A percentile compares a stretch with the other conserved stretches of the same genome.
Evolutionary conservation across 2,797 vertebrate species (phyloP).

Genomic region (Danio albolineatus): DNA sequence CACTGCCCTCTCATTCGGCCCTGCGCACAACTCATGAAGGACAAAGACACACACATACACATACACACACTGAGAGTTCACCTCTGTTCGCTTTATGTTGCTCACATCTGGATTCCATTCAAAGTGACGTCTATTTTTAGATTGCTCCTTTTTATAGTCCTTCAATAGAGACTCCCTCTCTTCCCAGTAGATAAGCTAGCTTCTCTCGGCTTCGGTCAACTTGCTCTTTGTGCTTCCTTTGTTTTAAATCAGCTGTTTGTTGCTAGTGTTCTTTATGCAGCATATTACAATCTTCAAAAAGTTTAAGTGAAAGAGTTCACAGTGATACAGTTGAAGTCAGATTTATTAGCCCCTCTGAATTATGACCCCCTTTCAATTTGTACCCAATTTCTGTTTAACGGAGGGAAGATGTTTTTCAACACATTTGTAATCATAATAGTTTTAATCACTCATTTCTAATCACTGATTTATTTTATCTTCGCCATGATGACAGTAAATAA

Average conservation of each 20-base stretch:
- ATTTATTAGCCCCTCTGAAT: too few relatives aligned
- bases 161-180: neutral
- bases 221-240: neutral
- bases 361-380: too few relatives aligned
- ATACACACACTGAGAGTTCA: conserved; percentile 29
- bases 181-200: neutral
- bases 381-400: too few relatives aligned
- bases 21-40: neutral
- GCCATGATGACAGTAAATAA: too few relatives aligned
- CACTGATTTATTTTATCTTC: too few relatives aligned
- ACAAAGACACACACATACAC: conserved; percentile 38
- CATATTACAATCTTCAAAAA: neutral
- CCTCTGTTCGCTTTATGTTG: conserved; percentile 39
- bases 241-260: neutral
- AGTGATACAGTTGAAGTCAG: too few relatives aligned
- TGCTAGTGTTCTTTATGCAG: neutral
- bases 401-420: too few relatives aligned
- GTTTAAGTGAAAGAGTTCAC: too few relatives aligned
- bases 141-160: conserved; percentile 16
- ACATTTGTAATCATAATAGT: too few relatives aligned
- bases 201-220: neutral
- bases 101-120: conserved; percentile 52
- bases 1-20: conserved; percentile 25
- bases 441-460: too few relatives aligned
- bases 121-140: conserved; percentile 43